Base-by-base conservation (phyloP, 2,113 vertebrate genomes). In the Poecile atricapillus region DNA sequence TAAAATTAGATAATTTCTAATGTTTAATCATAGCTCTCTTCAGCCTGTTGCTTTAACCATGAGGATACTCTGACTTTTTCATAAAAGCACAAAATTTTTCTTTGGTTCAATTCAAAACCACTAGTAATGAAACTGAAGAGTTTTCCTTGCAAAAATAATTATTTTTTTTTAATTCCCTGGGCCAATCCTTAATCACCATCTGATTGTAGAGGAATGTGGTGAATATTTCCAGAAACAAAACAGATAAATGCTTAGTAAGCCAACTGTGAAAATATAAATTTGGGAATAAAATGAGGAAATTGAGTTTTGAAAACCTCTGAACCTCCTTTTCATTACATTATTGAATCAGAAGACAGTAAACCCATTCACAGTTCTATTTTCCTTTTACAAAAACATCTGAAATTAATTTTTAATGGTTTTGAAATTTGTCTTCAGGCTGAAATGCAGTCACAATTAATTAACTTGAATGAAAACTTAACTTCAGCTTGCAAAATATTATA, bases 151-250 rank as follows among this genome's bases (percentile, higher is more conserved):
- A 69, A 83, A 77, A 76, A 35, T 0, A 16, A 15, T 30, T 28
- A 2, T 15, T 46, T 70, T 49, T 49, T 70, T 33, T 50, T 7
- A 23, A 25, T 47, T 83, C 1, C 11, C 3, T 28, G 4, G 2
- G 7, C 3, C 21, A 65, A 5, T 52, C 14, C 8, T 81, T 89
- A 67, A 93, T 78, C 35, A 43, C 3, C 20, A 33, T 47, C 18
- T 78, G 15, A 55, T 24, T 55, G 18, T 11, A 78, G 14, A 88
- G 3, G 6, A 90, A 12, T 3, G 35, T 4, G 0, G 0, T 46
- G 9, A 62, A 14, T 43, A 79, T 83, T 88, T 75, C 9, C 41
- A 31, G 49, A 55, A 87, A 69, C 3, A 53, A 83, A 73, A 11
- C 10, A 58, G 5, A 41, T 13, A 44, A 70, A 56, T 65, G 7